These are phyloP conservation scores for Leptinotarsa rubiginosa DNA, from an alignment of 2,888 invertebrate genomes.

Conservation along the genomic window DNA sequence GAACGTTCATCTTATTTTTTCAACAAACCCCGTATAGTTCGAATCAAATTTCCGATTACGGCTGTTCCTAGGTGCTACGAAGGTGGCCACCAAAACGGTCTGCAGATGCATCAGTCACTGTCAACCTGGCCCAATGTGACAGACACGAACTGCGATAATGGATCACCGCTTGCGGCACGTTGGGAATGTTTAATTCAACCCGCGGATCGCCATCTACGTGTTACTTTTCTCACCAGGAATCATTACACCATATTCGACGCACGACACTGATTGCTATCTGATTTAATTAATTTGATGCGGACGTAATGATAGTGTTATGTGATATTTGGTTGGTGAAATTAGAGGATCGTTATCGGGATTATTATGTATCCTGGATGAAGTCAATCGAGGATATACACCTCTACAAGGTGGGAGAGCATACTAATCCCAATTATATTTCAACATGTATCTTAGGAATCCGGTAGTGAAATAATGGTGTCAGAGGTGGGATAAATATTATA, in stretches of 20 bases:
- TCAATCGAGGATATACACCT: not conserved
- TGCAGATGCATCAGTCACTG: slow-evolving; percentile 11
- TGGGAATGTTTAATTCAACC: not conserved
- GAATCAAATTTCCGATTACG: too few species aligned
- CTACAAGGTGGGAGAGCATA: not conserved
- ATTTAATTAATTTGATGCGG: slow-evolving; percentile 4
- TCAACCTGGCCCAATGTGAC: slow-evolving; percentile 5
- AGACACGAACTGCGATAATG: slow-evolving; percentile 13
- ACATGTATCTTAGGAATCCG: too few species aligned
- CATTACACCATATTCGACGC: slow-evolving; percentile 10
- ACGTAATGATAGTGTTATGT: slow-evolving; percentile 1
- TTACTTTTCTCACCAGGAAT: slow-evolving; percentile 8
- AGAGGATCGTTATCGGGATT: not conserved
- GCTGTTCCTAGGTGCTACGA: not conserved
- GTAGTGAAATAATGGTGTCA: too few species aligned
- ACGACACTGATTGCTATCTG: slow-evolving; percentile 17
- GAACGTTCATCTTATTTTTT: too few species aligned
- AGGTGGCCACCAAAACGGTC: not conserved
- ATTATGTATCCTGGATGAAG: not conserved
- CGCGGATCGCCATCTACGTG: slow-evolving; percentile 1
- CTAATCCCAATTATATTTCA: not conserved
- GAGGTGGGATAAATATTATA: too few species aligned
- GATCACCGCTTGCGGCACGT: not conserved
- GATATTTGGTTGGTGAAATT: not conserved
- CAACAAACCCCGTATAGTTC: too few species aligned